Evolutionary conservation across 2,888 invertebrate species (phyloP).

Genomic region (Tetragnatha montana): DNA sequence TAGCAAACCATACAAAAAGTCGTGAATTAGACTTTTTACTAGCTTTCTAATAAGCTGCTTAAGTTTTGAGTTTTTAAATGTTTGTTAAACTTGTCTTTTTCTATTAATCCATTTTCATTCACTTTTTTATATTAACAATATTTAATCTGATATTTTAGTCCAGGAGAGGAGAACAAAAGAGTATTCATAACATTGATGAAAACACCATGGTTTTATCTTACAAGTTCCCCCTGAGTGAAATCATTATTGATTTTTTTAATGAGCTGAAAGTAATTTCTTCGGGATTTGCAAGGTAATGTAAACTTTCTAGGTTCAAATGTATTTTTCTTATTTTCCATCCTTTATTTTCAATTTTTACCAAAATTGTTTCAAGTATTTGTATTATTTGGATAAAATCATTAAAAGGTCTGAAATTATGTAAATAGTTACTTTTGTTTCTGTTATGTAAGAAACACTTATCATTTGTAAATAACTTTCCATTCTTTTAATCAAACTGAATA

Average conservation of each 20-base stretch:
- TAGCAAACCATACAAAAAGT: no score
- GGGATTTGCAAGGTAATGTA: constrained; percentile 85
- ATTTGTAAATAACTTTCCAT: no score
- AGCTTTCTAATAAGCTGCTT: no score
- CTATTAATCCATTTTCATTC: not conserved
- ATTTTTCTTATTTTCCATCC: not conserved
- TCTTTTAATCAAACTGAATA: not conserved
- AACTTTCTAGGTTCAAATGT: not conserved
- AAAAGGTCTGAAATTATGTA: no score
- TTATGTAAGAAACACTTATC: no score
- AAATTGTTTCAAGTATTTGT: not conserved
- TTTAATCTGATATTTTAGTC: constrained; percentile 76
- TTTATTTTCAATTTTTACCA: not conserved
- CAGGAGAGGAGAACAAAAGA: constrained; percentile 83
- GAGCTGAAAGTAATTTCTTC: constrained; percentile 90
- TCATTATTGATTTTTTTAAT: constrained; percentile 96
- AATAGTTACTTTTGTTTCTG: no score
- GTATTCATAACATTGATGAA: constrained; percentile 87
- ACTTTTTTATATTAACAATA: not conserved
- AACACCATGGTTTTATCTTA: constrained; percentile 88
- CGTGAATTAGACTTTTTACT: no score
- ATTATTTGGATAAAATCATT: not conserved
- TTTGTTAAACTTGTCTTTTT: not conserved
- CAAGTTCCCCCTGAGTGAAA: constrained; percentile 91
- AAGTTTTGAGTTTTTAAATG: no score